A percentile compares a stretch with the other conserved stretches of the same genome.
phyloP scores from a whole-genome alignment of 2,797 vertebrate genomes.

The Pempheris klunzingeri region DNA sequence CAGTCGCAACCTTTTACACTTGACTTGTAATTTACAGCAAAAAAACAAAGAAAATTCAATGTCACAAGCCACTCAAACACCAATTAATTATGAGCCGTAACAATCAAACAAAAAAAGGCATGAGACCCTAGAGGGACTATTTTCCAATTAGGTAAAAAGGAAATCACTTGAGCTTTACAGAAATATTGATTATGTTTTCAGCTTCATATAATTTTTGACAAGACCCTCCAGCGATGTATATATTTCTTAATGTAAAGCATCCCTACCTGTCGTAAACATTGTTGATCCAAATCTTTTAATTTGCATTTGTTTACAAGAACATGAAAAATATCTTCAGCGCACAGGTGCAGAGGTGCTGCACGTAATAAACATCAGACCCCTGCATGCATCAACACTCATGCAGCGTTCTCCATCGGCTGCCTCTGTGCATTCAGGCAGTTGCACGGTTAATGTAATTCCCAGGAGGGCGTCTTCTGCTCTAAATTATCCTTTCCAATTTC shows the following conservation, averaged over 20 bases:
- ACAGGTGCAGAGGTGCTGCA: neutral
- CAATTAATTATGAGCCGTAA: neutral
- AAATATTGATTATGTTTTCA: neutral
- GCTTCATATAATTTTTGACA: neutral
- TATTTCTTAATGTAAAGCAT: neutral
- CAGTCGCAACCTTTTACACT: neutral
- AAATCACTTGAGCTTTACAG: neutral
- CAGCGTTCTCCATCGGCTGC: neutral
- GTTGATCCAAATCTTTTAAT: neutral
- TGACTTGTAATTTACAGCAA: neutral
- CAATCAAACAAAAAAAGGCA: neutral
- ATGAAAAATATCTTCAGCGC: neutral
- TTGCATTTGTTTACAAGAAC: neutral
- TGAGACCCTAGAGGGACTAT: too few relatives aligned
- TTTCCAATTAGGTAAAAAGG: neutral
- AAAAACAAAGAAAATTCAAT: neutral
- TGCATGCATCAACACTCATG: neutral
- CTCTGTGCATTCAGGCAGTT: constrained; percentile 17
- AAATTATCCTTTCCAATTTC: constrained; percentile 56
- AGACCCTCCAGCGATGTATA: neutral
- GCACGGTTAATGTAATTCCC: constrained; percentile 38
- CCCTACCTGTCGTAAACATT: neutral
- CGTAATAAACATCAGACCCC: neutral
- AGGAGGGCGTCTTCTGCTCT: constrained; percentile 46
- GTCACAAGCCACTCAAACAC: neutral